A percentile compares a stretch with the other conserved stretches of the same genome.
Conservation (phyloP, 2,888 invertebrate genomes). For the Lepas anatifera region DNA sequence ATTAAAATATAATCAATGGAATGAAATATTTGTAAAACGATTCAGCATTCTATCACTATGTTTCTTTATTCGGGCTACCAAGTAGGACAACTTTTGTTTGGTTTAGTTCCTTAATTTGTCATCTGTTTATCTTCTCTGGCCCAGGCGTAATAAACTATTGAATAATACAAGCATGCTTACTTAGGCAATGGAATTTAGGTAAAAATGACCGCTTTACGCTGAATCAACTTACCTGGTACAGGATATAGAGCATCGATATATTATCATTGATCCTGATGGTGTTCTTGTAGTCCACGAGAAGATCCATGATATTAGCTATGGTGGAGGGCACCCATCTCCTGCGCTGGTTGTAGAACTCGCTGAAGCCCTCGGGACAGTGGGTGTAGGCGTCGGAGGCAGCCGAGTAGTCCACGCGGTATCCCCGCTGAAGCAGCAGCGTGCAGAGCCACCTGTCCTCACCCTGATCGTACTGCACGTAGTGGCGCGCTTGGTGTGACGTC, state of each 20-base stretch:
- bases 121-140: no score
- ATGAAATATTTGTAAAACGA: no score
- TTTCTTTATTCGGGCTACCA: no score
- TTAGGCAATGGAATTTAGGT: no score
- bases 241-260: slow-evolving; percentile 84
- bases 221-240: slow-evolving; percentile 56
- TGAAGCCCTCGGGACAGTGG: slow-evolving; percentile 92
- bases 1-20: no score
- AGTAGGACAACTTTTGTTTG: no score
- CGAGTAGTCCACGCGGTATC: slow-evolving; percentile 96
- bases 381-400: slow-evolving; percentile 99
- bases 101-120: no score
- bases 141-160: no score
- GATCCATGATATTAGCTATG: slow-evolving; percentile 96
- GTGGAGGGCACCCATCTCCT: slow-evolving; percentile 98
- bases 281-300: slow-evolving; percentile 78
- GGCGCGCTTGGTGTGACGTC: slow-evolving; percentile 79
- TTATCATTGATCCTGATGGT: slow-evolving; percentile 95
- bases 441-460: slow-evolving; percentile 99
- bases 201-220: no score
- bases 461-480: slow-evolving; percentile 98
- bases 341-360: slow-evolving; percentile 96
- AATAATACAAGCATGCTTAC: no score
- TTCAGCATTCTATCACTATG: no score
- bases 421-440: slow-evolving; percentile 86